Evolutionary conservation across 1,140 invertebrate genomes (phyloP).

Genomic region (Drosophila rhopaloa): DNA sequence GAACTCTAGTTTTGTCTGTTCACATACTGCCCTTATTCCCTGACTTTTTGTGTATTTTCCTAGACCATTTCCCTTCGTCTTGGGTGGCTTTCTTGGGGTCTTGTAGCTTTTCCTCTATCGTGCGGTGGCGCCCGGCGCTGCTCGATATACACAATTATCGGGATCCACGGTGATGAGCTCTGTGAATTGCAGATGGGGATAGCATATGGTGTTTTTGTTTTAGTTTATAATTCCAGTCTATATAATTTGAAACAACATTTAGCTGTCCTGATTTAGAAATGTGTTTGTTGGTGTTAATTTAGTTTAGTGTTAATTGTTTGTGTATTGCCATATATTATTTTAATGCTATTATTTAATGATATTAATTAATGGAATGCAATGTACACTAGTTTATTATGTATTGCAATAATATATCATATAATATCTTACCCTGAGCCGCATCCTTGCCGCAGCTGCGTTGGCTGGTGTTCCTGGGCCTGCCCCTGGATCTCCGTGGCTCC

Average conservation of each 20-base stretch:
- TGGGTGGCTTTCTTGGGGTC: conserved; percentile 4
- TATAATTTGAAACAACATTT: no score
- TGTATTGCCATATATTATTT: no score
- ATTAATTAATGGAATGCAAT: no score
- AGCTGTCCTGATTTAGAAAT: not conserved
- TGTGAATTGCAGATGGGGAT: conserved; percentile 4
- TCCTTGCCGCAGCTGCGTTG: conserved; percentile 55
- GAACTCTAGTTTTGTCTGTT: conserved; percentile 47
- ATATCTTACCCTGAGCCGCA: conserved; percentile 47
- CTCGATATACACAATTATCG: conserved; percentile 64
- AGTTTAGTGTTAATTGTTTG: no score
- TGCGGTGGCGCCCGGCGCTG: conserved; percentile 54
- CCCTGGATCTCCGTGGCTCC: conserved; percentile 21
- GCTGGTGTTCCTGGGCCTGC: conserved; percentile 28
- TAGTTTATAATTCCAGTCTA: not conserved
- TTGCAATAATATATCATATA: no score
- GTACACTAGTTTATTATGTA: no score
- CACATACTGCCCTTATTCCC: conserved; percentile 1
- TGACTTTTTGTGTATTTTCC: not conserved
- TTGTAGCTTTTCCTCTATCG: conserved; percentile 16
- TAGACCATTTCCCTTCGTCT: not conserved
- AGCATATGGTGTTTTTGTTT: not conserved
- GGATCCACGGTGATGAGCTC: conserved; percentile 72
- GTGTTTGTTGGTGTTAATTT: no score
- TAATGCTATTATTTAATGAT: no score